Evolutionary conservation across 2,113 vertebrate species (phyloP), one percentile per base, ranked within the genome.

Genomic region (Gadus chalcogrammus): DNA sequence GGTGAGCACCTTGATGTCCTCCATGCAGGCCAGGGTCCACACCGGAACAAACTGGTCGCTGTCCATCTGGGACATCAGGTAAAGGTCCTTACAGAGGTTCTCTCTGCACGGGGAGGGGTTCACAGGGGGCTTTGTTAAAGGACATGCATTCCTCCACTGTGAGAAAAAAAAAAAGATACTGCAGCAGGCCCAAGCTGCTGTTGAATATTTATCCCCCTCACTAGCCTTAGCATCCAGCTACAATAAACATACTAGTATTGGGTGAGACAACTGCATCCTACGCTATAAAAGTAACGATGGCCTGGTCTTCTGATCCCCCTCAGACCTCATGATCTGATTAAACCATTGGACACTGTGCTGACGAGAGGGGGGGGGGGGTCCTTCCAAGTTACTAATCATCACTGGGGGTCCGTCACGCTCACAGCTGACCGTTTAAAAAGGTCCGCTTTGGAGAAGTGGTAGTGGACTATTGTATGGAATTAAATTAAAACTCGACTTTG

Each of bases 31-130:
- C 78, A 99, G 91, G 24, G 96, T 97, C 96, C 96, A 98, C 86
- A 99, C 95, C 1, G 97, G 94, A 77, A 99, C 86, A 83, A 98
- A 99, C 79, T 99, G 95, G 86, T 99, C 97, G 68, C 95, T 96
- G 79, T 99, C 97, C 97, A 99, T 99, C 87, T 98, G 97, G 69
- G 97, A 99, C 90, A 99, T 97, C 84, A 99, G 86, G 87, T 99
- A 99, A 52, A 99, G 93, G 87, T 99, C 97, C 89, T 98, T 98
- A 0, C 96, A 96, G 15, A 99, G 89, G 84, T 98, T 99, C 88
- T 98, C 96, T 79, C 97, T 99, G 82, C 17, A 65, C 13, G 0
- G 2, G 15, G 24, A 2, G 20, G 20, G 12, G 17, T 22, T 16
- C 9, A 9, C 2, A 2, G 59, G 5, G 38, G 1, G 16, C 4